These are phyloP conservation scores for Mesochorus sp. DNA, from an alignment of 2,888 invertebrate genomes.

Conservation along the genomic window DNA sequence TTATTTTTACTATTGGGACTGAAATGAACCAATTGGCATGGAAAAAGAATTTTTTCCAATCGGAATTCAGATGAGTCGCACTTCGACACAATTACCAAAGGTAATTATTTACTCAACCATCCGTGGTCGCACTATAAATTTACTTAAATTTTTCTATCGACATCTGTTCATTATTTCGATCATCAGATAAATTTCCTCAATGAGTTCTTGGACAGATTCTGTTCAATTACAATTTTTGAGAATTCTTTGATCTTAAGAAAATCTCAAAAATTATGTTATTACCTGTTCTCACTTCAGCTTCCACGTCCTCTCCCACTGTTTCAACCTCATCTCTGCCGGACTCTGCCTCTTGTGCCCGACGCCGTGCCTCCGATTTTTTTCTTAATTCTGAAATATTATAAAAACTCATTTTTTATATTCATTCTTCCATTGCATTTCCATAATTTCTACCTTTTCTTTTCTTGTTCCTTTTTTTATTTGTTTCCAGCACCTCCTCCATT, in stretches of 20 bases:
- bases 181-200: not conserved
- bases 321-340: no score
- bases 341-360: not conserved
- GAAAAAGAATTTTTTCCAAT: no score
- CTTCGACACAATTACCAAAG: no score
- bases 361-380: not conserved
- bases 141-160: no score
- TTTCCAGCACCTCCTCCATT: not conserved
- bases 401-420: not conserved
- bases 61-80: no score
- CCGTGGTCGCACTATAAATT: no score
- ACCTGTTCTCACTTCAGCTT: not conserved
- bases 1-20: no score
- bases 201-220: not conserved
- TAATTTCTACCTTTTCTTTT: slow-evolving; percentile 2
- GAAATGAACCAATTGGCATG: no score
- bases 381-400: not conserved
- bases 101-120: no score
- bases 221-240: not conserved
- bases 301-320: not conserved
- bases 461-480: slow-evolving; percentile 4
- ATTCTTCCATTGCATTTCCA: not conserved
- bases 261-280: not conserved
- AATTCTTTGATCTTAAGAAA: not conserved
- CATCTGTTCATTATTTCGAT: no score